Evolutionary conservation across 2,888 invertebrate genomes (phyloP).

Genomic region (Thysanoteuthis rhombus): DNA sequence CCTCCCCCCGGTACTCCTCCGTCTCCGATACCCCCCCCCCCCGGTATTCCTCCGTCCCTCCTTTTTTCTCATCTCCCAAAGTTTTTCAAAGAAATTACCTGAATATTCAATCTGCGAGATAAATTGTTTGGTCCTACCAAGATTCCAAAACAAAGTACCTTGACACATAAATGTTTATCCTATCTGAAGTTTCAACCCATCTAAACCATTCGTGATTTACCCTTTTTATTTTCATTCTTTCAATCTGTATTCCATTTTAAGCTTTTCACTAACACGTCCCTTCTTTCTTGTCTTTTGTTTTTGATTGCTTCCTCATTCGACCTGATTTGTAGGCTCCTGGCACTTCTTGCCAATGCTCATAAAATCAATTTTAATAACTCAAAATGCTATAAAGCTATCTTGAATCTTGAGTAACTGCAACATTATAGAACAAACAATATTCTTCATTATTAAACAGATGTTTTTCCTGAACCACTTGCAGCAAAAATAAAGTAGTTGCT

Average conservation of each 20-base stretch:
- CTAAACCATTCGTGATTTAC: not conserved
- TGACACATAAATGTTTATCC: not conserved
- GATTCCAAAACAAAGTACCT: not conserved
- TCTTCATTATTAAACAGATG: not conserved
- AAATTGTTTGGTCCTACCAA: not conserved
- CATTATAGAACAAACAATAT: not conserved
- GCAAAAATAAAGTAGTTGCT: not conserved
- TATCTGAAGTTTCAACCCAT: not conserved
- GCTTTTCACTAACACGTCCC: not conserved
- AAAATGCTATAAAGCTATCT: not conserved
- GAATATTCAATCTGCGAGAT: not conserved
- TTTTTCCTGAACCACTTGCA: not conserved
- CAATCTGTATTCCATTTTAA: not conserved
- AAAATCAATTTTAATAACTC: slow-evolving; percentile 12
- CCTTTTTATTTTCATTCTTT: not conserved
- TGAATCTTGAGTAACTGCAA: not conserved
- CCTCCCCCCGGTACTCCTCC: too few relatives aligned
- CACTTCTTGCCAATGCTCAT: not conserved
- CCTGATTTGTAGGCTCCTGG: not conserved
- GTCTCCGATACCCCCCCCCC: too few relatives aligned
- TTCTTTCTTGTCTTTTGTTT: not conserved
- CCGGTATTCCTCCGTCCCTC: too few relatives aligned
- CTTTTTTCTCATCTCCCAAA: too few relatives aligned
- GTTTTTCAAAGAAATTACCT: not conserved
- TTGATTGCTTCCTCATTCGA: not conserved